phyloP scores from a whole-genome alignment of 2,888 invertebrate species.

The Margaritifera margaritifera region DNA sequence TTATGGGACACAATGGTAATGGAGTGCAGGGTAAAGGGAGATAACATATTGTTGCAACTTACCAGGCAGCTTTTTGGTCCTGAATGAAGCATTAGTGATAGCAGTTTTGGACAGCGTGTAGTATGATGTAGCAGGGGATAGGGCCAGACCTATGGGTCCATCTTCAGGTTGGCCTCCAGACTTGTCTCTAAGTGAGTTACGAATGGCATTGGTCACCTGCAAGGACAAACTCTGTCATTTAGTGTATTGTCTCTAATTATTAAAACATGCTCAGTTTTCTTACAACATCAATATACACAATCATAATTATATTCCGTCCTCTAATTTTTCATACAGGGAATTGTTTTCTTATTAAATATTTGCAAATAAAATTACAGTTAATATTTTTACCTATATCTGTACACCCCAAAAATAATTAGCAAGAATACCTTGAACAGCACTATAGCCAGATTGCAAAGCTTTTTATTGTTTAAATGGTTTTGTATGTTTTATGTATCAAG shows the following conservation, averaged over 20 bases:
- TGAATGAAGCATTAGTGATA: slow-evolving; percentile 98
- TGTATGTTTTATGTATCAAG: too few relatives aligned
- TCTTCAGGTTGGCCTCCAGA: slow-evolving; percentile 86
- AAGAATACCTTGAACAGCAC: too few relatives aligned
- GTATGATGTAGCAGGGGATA: slow-evolving; percentile 70
- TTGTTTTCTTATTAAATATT: too few relatives aligned
- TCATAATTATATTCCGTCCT: background rate
- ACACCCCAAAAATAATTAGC: too few relatives aligned
- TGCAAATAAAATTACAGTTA: too few relatives aligned
- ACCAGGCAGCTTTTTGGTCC: slow-evolving; percentile 93
- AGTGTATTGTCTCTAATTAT: too few relatives aligned
- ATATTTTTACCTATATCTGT: too few relatives aligned
- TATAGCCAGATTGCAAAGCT: too few relatives aligned
- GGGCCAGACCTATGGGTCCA: slow-evolving; percentile 86
- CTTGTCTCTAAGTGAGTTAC: slow-evolving; percentile 87
- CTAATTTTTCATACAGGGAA: background rate
- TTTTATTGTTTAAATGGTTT: too few relatives aligned
- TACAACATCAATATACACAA: background rate
- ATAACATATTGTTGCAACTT: slow-evolving; percentile 1
- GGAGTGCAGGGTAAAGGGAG: too few relatives aligned
- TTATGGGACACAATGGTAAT: slow-evolving; percentile 45
- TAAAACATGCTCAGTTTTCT: background rate
- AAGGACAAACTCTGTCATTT: slow-evolving; percentile 3
- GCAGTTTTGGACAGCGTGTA: slow-evolving; percentile 81
- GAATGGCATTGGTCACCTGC: slow-evolving; percentile 76